phyloP scores from a whole-genome alignment of 2,797 vertebrate genomes.

The Sebastiscus albofasciatus region DNA sequence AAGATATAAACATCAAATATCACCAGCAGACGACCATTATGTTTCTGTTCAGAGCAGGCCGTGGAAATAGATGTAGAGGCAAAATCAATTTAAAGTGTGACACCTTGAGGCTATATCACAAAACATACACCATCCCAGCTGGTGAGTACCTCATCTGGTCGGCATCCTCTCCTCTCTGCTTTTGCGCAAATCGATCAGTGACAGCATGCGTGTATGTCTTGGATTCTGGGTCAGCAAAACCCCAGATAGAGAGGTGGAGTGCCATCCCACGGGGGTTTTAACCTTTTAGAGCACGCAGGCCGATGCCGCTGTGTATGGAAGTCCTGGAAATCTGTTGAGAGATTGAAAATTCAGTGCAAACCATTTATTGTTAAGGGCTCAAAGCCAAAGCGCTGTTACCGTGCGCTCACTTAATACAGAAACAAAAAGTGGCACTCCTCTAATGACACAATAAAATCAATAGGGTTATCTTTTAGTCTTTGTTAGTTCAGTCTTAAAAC shows the following conservation, averaged over 20 bases:
- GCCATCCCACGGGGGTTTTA: slow-evolving; percentile 31
- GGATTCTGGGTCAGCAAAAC: slow-evolving; percentile 77
- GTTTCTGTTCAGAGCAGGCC: slow-evolving; percentile 16
- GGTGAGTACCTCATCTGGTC: slow-evolving; percentile 17
- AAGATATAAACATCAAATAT: slow-evolving; percentile 39
- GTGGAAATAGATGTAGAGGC: slow-evolving; percentile 15
- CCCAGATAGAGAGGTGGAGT: slow-evolving; percentile 43
- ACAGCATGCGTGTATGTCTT: slow-evolving; percentile 60
- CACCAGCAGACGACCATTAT: slow-evolving; percentile 31
- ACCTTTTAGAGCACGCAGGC: slow-evolving; percentile 52
- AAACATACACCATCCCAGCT: neutral
- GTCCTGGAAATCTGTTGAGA: slow-evolving; percentile 35
- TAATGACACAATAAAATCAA: neutral
- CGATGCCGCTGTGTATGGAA: slow-evolving; percentile 27
- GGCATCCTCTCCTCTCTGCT: slow-evolving; percentile 25
- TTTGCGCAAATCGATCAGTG: slow-evolving; percentile 62
- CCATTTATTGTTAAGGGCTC: slow-evolving; percentile 22
- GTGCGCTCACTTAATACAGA: slow-evolving; percentile 6
- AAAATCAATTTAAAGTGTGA: slow-evolving; percentile 39
- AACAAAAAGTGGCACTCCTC: neutral
- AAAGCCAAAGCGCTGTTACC: slow-evolving; percentile 26
- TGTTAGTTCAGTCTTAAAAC: neutral
- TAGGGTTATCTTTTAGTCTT: neutral
- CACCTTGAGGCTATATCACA: slow-evolving; percentile 12
- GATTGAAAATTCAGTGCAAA: slow-evolving; percentile 41